phyloP scores from a whole-genome alignment of 2,888 invertebrate species.

The Zhuqinia jingwanae region DNA sequence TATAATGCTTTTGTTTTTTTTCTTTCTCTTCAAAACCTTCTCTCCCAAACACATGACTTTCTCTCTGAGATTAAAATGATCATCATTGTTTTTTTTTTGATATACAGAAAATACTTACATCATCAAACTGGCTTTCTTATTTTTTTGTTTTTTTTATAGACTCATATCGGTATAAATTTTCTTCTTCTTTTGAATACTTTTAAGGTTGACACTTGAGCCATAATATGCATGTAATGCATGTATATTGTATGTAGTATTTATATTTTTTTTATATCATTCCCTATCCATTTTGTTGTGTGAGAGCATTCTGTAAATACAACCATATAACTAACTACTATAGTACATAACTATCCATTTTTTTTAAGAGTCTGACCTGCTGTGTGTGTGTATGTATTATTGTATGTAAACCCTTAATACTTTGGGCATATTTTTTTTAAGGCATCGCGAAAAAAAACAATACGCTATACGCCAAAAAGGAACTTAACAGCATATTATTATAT shows the following conservation, averaged over 20 bases:
- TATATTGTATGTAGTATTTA: too few relatives aligned
- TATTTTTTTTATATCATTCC: background rate
- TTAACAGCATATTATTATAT: background rate
- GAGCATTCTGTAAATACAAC: background rate
- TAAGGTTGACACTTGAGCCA: conserved; percentile 42
- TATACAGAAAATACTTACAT: background rate
- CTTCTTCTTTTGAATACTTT: conserved; percentile 48
- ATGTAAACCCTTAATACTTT: conserved; percentile 33
- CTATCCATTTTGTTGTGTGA: background rate
- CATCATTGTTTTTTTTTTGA: conserved; percentile 9
- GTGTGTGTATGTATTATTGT: too few relatives aligned
- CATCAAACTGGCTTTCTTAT: conserved; percentile 43
- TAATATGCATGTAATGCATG: background rate
- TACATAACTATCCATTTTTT: too few relatives aligned
- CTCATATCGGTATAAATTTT: too few relatives aligned
- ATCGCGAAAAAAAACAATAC: too few relatives aligned
- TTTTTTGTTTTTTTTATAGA: too few relatives aligned
- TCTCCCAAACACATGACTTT: background rate
- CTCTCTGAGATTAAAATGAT: conserved; percentile 41
- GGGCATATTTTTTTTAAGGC: background rate
- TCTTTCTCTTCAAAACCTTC: background rate
- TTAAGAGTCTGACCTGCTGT: too few relatives aligned
- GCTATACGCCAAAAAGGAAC: background rate
- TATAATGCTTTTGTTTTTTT: background rate
- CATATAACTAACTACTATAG: too few relatives aligned